Percentiles rank a stretch among this genome's conserved stretches.
These are phyloP conservation scores for Phalera bucephala DNA, from an alignment of 2,888 invertebrate species.

Conservation along the genomic window DNA sequence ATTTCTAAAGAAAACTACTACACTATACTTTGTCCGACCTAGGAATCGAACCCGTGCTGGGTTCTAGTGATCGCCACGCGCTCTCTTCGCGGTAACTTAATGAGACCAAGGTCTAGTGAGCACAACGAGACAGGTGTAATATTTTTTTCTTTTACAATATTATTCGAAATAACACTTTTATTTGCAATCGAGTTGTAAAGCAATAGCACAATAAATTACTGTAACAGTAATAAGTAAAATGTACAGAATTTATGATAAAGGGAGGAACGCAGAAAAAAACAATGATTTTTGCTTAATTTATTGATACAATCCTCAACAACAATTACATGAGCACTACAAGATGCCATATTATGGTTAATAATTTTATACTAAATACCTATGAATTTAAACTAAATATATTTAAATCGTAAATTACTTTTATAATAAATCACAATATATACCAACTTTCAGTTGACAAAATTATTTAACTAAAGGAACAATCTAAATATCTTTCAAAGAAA, in stretches of 20 bases:
- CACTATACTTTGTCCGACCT: no score
- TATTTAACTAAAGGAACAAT: conserved; percentile 69
- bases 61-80: no score
- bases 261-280: conserved; percentile 20
- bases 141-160: no score
- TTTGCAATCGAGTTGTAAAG: no score
- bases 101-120: no score
- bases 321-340: conserved; percentile 75
- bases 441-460: conserved; percentile 79
- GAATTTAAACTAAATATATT: conserved; percentile 69
- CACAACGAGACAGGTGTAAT: no score
- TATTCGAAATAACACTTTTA: no score
- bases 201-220: no score
- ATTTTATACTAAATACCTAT: conserved; percentile 64
- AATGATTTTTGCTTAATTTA: conserved; percentile 68
- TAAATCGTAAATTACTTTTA: conserved; percentile 68
- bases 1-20: no score
- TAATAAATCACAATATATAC: conserved; percentile 76
- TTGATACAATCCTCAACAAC: conserved; percentile 79
- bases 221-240: no score
- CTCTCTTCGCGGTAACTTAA: no score
- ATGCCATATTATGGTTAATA: conserved; percentile 60
- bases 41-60: no score
- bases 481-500: conserved; percentile 53
- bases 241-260: background rate